phyloP scores from a whole-genome alignment of 2,888 invertebrate species.

The Steinernema carpocapsae region DNA sequence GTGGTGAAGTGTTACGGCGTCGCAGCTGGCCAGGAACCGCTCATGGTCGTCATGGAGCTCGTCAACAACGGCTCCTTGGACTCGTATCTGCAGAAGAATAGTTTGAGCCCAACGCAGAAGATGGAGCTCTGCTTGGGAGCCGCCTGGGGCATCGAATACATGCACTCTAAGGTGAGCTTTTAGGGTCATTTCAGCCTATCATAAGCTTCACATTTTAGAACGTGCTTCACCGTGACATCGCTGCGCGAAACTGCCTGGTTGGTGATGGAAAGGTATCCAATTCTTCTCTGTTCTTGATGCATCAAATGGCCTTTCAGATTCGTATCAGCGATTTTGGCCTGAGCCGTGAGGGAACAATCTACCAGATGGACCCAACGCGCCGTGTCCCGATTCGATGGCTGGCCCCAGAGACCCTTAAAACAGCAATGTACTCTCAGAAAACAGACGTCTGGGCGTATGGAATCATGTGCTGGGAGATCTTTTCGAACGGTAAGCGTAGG shows the following conservation, averaged over 20 bases:
- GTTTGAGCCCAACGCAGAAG: neutral
- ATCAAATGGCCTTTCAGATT: conserved; percentile 34
- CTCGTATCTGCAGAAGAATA: conserved; percentile 34
- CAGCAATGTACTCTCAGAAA: conserved; percentile 41
- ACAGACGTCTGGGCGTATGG: conserved; percentile 52
- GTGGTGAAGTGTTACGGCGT: conserved; percentile 41
- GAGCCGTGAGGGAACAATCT: conserved; percentile 43
- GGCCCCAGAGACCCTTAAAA: conserved; percentile 44
- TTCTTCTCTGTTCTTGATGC: neutral
- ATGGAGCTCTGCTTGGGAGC: conserved; percentile 36
- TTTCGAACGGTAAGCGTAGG: too few species aligned
- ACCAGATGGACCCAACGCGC: conserved; percentile 46
- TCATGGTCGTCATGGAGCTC: conserved; percentile 40
- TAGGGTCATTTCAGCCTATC: too few species aligned
- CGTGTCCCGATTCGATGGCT: conserved; percentile 53
- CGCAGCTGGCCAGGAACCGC: conserved; percentile 37
- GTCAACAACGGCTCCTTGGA: conserved; percentile 34
- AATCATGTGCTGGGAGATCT: conserved; percentile 41
- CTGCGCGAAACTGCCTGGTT: conserved; percentile 36
- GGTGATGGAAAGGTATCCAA: conserved; percentile 11
- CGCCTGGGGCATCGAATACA: conserved; percentile 35
- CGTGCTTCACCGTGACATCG: neutral
- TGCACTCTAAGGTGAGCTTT: conserved; percentile 11
- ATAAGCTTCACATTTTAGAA: too few species aligned
- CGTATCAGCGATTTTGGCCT: conserved; percentile 52